Conservation (phyloP, 1,140 invertebrate genomes). For the Drosophila malerkotliana region DNA sequence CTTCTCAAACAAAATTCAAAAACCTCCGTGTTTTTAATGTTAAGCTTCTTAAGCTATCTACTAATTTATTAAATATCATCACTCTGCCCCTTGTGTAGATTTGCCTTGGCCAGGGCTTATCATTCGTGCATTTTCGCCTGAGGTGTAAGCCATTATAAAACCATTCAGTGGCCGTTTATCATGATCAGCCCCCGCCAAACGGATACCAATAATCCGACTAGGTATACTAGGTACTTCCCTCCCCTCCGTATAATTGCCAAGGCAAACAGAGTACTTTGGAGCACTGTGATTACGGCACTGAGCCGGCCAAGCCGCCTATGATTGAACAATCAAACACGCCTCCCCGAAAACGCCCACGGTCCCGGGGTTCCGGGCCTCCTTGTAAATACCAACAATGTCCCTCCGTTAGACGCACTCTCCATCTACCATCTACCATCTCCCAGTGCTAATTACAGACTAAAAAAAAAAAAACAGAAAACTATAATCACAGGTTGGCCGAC, state of each 20-base stretch:
- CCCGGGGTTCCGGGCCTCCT: slow-evolving; percentile 7
- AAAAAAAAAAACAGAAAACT: not conserved
- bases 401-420: slow-evolving; percentile 40
- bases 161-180: slow-evolving; percentile 46
- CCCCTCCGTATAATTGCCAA: slow-evolving; percentile 45
- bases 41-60: no score
- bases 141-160: slow-evolving; percentile 33
- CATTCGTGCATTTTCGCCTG: slow-evolving; percentile 9
- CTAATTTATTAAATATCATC: slow-evolving; percentile 2
- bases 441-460: slow-evolving; percentile 49
- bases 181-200: slow-evolving; percentile 41
- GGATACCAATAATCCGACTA: slow-evolving; percentile 22
- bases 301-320: slow-evolving; percentile 43
- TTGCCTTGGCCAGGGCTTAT: not conserved
- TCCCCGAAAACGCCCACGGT: slow-evolving; percentile 60
- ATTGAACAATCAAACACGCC: slow-evolving; percentile 79
- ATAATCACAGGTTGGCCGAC: slow-evolving; percentile 55
- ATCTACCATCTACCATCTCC: not conserved
- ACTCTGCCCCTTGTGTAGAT: not conserved
- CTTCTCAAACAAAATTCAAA: no score
- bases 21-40: not conserved
- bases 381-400: not conserved
- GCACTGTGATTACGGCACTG: slow-evolving; percentile 57
- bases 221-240: no score
- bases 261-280: slow-evolving; percentile 36